Conservation (phyloP, 2,888 invertebrate species). For the Punctoribates punctum region DNA sequence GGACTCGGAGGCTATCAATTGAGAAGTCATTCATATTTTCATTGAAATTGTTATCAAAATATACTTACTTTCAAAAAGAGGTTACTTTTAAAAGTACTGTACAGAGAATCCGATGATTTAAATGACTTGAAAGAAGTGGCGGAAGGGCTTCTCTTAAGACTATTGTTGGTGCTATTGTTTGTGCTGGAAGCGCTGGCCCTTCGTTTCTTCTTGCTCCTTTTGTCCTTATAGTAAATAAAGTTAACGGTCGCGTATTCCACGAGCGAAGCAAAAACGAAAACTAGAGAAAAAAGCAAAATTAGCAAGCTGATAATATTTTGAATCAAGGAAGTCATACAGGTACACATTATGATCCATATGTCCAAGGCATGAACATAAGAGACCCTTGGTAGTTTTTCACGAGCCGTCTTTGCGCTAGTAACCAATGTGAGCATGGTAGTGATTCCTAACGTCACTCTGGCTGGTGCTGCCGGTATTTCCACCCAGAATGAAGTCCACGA, state of each 20-base stretch:
- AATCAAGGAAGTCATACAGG: no score
- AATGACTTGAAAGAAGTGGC: not conserved
- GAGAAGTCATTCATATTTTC: not conserved
- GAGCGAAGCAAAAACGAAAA: constrained; percentile 48
- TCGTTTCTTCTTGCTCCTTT: constrained; percentile 42
- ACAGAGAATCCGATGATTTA: not conserved
- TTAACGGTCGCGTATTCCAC: constrained; percentile 49
- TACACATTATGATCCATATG: constrained; percentile 48
- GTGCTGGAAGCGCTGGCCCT: not conserved
- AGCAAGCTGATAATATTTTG: no score
- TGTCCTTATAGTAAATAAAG: constrained; percentile 48
- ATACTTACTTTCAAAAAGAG: not conserved
- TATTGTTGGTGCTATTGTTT: not conserved
- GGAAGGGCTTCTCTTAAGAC: not conserved
- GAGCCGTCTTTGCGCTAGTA: constrained; percentile 47
- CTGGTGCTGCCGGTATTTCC: constrained; percentile 49
- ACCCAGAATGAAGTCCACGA: constrained; percentile 49
- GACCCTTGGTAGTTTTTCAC: constrained; percentile 48
- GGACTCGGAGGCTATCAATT: not conserved
- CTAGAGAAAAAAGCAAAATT: not conserved
- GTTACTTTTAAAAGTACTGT: not conserved
- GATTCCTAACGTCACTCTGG: constrained; percentile 47
- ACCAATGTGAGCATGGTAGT: constrained; percentile 48
- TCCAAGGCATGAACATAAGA: constrained; percentile 48
- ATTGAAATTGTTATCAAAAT: not conserved